phyloP scores from a whole-genome alignment of 2,113 vertebrate species.

The Phrynosoma platyrhinos region DNA sequence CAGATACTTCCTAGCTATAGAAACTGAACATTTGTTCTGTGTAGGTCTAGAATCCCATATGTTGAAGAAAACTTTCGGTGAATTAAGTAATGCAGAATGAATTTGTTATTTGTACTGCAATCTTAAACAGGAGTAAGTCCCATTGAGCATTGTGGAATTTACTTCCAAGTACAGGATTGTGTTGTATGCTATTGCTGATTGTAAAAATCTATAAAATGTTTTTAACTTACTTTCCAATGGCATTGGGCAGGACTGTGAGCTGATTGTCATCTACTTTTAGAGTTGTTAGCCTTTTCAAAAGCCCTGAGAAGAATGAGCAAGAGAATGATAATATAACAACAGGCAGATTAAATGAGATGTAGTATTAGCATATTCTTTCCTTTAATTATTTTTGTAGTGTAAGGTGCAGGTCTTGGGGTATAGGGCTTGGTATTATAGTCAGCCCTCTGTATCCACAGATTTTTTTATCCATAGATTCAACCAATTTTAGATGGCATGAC shows the following conservation, averaged over 20 bases:
- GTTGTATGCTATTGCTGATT: neutral
- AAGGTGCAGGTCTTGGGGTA: neutral
- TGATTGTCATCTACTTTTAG: constrained; percentile 99
- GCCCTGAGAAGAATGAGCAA: constrained; percentile 78
- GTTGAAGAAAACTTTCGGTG: neutral
- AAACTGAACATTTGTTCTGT: neutral
- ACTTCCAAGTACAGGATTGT: neutral
- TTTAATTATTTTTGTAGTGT: neutral
- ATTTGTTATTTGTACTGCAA: neutral
- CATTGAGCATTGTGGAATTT: neutral
- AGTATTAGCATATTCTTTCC: neutral
- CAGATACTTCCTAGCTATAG: neutral
- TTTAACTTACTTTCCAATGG: constrained; percentile 93
- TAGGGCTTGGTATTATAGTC: no score
- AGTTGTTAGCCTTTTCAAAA: constrained; percentile 96
- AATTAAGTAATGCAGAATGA: neutral
- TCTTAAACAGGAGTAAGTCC: neutral
- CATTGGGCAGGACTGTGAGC: constrained; percentile 93
- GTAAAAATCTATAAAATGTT: neutral
- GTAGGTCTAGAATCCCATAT: neutral
- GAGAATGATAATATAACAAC: neutral
- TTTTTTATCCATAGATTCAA: neutral
- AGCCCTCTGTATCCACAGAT: no score
- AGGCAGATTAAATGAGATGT: neutral
- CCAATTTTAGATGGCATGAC: no score